Evolutionary conservation across 1,140 invertebrate species (phyloP).

Genomic region (Patella vulgata): DNA sequence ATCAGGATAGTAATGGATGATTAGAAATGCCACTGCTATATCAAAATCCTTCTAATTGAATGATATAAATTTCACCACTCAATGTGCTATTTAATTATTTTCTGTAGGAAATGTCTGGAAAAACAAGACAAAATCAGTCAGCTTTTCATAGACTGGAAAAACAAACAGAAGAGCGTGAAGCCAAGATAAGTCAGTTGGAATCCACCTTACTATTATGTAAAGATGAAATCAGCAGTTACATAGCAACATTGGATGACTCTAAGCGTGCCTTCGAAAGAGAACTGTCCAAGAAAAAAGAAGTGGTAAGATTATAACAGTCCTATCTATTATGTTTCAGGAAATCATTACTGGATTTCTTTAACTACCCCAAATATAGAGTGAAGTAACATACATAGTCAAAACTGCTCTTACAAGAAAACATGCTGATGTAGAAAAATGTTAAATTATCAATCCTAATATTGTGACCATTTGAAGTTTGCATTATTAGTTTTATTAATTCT

Average conservation of each 20-base stretch:
- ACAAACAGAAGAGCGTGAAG: conserved; percentile 40
- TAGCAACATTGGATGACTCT: conserved; percentile 48
- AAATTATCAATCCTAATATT: no score
- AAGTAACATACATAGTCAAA: no score
- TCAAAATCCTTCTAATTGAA: no score
- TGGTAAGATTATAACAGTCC: conserved; percentile 30
- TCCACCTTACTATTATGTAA: conserved; percentile 48
- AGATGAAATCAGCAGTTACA: conserved; percentile 51
- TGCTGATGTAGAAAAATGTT: no score
- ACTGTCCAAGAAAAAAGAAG: conserved; percentile 42
- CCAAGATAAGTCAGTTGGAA: conserved; percentile 53
- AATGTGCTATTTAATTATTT: no score
- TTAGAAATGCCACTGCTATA: no score
- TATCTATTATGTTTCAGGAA: neutral
- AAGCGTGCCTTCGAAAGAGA: conserved; percentile 54
- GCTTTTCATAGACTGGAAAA: conserved; percentile 29
- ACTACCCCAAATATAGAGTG: no score
- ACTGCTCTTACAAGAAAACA: no score
- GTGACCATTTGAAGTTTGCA: neutral
- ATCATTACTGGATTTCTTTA: neutral
- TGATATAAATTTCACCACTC: no score
- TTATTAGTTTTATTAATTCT: neutral
- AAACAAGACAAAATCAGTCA: neutral
- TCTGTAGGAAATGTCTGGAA: neutral
- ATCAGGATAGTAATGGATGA: no score